Conservation (phyloP, 2,888 invertebrate genomes). For the Heliconius charithonia region DNA sequence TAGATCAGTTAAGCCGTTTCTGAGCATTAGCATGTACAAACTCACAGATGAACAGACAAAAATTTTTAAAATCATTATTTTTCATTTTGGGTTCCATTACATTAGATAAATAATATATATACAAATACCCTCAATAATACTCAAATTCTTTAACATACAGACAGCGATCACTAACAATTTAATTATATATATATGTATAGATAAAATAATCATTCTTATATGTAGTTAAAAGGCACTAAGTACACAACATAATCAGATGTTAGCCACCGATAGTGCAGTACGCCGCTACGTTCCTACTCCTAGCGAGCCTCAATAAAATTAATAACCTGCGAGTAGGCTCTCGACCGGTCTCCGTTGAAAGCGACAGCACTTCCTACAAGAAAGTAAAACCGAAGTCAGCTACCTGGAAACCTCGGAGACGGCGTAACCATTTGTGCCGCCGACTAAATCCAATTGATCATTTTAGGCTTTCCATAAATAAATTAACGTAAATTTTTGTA, state of each 20-base stretch:
- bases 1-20: too few relatives aligned
- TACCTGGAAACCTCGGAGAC: constrained; percentile 66
- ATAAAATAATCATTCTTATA: too few relatives aligned
- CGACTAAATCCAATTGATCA: constrained; percentile 37
- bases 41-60: too few relatives aligned
- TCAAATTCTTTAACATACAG: too few relatives aligned
- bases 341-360: constrained; percentile 80
- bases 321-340: constrained; percentile 58
- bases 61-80: too few relatives aligned
- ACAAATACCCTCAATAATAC: too few relatives aligned
- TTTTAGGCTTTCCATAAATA: constrained; percentile 31
- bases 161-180: too few relatives aligned
- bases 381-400: constrained; percentile 76
- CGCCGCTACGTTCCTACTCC: constrained; percentile 49
- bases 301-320: constrained; percentile 53
- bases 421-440: constrained; percentile 42
- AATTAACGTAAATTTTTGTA: background rate
- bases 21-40: too few relatives aligned
- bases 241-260: constrained; percentile 26
- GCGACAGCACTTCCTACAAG: constrained; percentile 82
- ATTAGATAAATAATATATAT: too few relatives aligned
- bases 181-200: too few relatives aligned
- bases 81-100: too few relatives aligned
- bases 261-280: constrained; percentile 29
- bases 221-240: background rate